Evolutionary conservation across 2,797 vertebrate species (phyloP).

Genomic region (Delichon dasypus): DNA sequence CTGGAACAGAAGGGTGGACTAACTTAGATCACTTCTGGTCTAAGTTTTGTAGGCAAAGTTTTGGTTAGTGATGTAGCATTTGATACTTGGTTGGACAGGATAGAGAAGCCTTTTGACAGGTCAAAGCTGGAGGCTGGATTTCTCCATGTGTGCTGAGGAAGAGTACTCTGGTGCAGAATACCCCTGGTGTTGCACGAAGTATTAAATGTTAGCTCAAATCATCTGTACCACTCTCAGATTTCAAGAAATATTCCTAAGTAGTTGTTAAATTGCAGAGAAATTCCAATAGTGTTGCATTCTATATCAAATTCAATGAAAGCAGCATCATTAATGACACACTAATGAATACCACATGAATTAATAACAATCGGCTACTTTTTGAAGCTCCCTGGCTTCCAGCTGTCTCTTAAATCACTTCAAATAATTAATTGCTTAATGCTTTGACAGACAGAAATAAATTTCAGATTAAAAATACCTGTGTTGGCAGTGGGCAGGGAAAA

Average conservation of each 20-base stretch:
- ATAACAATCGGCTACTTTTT: conserved; percentile 65
- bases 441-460: conserved; percentile 52
- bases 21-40: conserved; percentile 12
- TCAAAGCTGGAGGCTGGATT: neutral
- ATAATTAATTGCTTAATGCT: conserved; percentile 63
- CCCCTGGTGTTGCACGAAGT: neutral
- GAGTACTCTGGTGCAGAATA: neutral
- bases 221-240: neutral
- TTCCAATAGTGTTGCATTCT: neutral
- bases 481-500: neutral
- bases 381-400: conserved; percentile 62
- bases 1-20: conserved; percentile 33
- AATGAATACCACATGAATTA: conserved; percentile 71
- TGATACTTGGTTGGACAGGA: neutral
- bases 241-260: conserved; percentile 14
- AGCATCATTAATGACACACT: conserved; percentile 49
- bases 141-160: neutral
- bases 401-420: conserved; percentile 59
- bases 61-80: neutral
- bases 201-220: neutral
- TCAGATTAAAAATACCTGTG: conserved; percentile 38
- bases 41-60: conserved; percentile 7
- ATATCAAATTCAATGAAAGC: conserved; percentile 38
- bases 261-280: neutral
- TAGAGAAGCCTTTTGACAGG: neutral